phyloP scores from a whole-genome alignment of 2,888 invertebrate species.

The Aricia artaxerxes region DNA sequence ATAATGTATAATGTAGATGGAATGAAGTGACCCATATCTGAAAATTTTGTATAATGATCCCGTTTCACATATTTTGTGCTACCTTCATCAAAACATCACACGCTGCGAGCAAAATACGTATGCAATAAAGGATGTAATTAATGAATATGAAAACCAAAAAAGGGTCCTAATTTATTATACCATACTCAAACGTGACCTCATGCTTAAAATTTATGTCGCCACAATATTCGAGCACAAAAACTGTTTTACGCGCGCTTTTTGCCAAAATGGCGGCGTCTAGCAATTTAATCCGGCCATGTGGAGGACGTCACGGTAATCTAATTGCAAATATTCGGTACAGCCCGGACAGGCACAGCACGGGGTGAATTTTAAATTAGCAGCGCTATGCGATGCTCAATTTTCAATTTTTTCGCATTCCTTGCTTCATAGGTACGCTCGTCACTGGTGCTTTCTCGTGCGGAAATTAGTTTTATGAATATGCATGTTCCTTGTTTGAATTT shows the following conservation, averaged over 20 bases:
- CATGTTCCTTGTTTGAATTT: background rate
- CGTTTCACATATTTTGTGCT: background rate
- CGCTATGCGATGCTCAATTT: background rate
- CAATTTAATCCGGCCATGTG: constrained; percentile 13
- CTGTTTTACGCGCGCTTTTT: constrained; percentile 25
- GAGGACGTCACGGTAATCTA: constrained; percentile 13
- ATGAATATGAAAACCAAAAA: constrained; percentile 24
- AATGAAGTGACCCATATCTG: too few species aligned
- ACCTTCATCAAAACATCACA: constrained; percentile 17
- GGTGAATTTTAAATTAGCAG: constrained; percentile 22
- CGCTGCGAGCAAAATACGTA: background rate
- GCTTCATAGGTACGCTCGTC: background rate
- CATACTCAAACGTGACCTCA: constrained; percentile 20
- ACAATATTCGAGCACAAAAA: constrained; percentile 19
- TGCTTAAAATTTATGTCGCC: constrained; percentile 14
- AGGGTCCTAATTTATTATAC: constrained; percentile 21
- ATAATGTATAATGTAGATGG: too few species aligned
- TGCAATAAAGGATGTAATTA: constrained; percentile 27
- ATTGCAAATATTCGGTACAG: constrained; percentile 31
- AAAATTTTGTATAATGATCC: background rate
- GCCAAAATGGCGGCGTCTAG: background rate
- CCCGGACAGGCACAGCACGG: constrained; percentile 1
- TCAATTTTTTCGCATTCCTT: background rate
- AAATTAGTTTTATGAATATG: background rate
- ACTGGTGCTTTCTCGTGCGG: background rate